Base-by-base conservation (phyloP, 2,113 vertebrate species). In the Ardeotis arabs region DNA sequence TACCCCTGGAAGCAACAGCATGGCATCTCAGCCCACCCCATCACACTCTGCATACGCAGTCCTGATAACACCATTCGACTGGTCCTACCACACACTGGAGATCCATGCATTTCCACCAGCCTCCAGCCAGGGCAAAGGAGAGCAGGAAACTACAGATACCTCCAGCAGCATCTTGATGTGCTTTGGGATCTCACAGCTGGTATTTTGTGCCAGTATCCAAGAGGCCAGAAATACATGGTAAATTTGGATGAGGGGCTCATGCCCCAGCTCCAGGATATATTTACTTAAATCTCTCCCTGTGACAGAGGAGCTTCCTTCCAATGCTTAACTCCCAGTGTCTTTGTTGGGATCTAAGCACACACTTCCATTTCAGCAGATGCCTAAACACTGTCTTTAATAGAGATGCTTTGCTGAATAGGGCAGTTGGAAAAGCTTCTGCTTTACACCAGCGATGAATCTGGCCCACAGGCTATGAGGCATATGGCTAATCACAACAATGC, bases 401-500 rank as follows among this genome's bases (percentile, higher is more conserved):
- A 52, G 64, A 28, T 70, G 44, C 90, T 90, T 92, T 81, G 64
- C 79, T 90, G 85, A 94, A 68, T 60, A 90, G 44, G 83, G 76
- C 45, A 29, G 25, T 55, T 67, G 60, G 67, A 74, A 94, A 95
- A 91, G 44, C 37, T 58, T 53, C 10, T 14, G 75, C 79, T 86
- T 95, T 95, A 92, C 95, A 80, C 74, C 87, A 76, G 62, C 81
- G 73, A 59, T 96, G 92, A 81, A 95, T 94, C 86, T 41, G 78
- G 53, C 89, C 94, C 80, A 79, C 45, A 31, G 92, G 73, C 90
- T 94, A 89, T 90, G 77, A 93, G 92, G 77, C 92, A 87, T 84
- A 75, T 75, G 75, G 89, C 92, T 95, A 93, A 92, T 92, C 86
- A 89, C 94, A 79, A 87, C 92, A 96, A 94, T 94, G 84, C 91